Evolutionary conservation across 2,888 invertebrate species (phyloP), one percentile per base, ranked within the genome.

Genomic region (Drosophila nigricruria): DNA sequence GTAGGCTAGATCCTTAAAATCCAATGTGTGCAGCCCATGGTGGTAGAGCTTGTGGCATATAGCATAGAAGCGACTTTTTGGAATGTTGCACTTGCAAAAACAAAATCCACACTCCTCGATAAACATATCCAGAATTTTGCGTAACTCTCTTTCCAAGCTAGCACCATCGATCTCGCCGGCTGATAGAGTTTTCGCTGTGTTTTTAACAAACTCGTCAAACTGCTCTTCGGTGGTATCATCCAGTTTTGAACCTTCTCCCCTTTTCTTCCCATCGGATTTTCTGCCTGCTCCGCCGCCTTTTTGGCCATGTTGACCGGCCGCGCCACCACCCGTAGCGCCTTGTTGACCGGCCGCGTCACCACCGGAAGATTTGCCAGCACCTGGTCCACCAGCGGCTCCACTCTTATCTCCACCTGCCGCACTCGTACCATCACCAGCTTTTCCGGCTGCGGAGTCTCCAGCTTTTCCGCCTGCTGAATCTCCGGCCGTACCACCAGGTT

Each of bases 41-140:
- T 92, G 92, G n/a, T 90, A 76, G 4, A 92, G 78, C 25, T 91
- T 92, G 40, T 90, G 90, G 59, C 92, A 89, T 42, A 91, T 89
- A 5, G 78, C 79, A 70, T 91, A 91, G 25, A 92, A 83, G 50
- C 87, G 91, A 43, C 83, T 84, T 50, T 88, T 91, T 14, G 87
- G 86, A 53, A 90, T 81, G 18, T 85, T 85, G 64, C 89, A 88
- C 40, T 83, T 88, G 56, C 91, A 91, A 45, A 91, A 90, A 43
- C 84, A 88, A 65, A 85, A 88, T 10, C 90, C 90, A 32, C 91
- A 90, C 64, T 92, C 92, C 12, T 81, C 76, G 18, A 89, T 84
- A 53, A 91, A 92, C 69, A 81, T 76, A 42, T 92, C 91, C 14
- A 92, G 73, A 36, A 92, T 84, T 12, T 79, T 78, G 1, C 91